Percentiles rank a stretch among this genome's conserved stretches.
phyloP scores from a whole-genome alignment of 2,888 invertebrate species.

The Netelia melanura region DNA sequence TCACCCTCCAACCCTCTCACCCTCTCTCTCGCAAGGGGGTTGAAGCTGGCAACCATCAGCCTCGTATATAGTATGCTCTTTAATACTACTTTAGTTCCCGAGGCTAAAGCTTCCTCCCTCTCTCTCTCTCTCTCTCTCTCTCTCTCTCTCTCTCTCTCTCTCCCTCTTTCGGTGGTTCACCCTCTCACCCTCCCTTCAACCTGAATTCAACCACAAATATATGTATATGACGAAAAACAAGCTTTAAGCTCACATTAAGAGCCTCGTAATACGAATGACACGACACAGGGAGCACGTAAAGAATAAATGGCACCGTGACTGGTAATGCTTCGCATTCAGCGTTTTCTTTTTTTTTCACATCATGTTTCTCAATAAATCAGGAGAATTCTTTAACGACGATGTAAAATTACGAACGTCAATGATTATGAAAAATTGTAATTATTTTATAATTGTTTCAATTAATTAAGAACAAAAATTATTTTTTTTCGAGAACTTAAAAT shows the following conservation, averaged over 20 bases:
- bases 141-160: slow-evolving; percentile 20
- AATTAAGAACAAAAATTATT: no score
- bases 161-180: slow-evolving; percentile 24
- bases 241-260: slow-evolving; percentile 39
- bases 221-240: slow-evolving; percentile 13
- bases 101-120: slow-evolving; percentile 36
- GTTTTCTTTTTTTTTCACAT: neutral
- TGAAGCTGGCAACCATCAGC: slow-evolving; percentile 60
- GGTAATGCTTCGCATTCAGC: slow-evolving; percentile 13
- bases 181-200: slow-evolving; percentile 36
- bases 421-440: neutral
- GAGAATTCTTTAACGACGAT: neutral
- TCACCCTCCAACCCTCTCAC: slow-evolving; percentile 47
- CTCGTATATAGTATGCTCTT: slow-evolving; percentile 65
- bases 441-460: no score
- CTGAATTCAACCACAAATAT: neutral
- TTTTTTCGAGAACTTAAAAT: neutral
- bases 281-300: slow-evolving; percentile 16
- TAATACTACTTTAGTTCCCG: slow-evolving; percentile 66
- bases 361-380: neutral
- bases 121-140: neutral
- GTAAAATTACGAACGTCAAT: neutral
- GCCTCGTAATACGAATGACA: slow-evolving; percentile 30
- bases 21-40: slow-evolving; percentile 58
- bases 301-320: neutral